These are phyloP conservation scores for Homarus gammarus DNA, from an alignment of 2,888 invertebrate genomes.

Conservation along the genomic window DNA sequence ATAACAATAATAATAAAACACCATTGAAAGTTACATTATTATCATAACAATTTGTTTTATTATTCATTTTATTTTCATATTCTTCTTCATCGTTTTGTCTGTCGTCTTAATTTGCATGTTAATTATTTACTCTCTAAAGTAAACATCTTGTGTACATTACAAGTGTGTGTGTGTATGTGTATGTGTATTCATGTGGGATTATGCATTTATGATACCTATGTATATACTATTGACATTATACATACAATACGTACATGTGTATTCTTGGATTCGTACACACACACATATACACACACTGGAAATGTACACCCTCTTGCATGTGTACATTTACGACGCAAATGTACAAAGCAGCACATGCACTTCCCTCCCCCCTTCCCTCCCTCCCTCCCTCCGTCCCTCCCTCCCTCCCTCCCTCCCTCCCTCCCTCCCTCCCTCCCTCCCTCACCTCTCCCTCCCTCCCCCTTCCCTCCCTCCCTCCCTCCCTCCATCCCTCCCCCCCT, in stretches of 20 bases:
- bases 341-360: no score
- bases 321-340: no score
- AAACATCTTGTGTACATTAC: no score
- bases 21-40: no score
- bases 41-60: no score
- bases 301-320: no score
- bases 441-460: not conserved
- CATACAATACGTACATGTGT: slow-evolving; percentile 59
- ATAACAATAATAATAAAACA: no score
- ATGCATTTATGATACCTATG: slow-evolving; percentile 52
- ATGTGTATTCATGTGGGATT: slow-evolving; percentile 35
- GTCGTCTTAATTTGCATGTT: no score
- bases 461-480: not conserved
- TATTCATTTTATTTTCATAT: no score
- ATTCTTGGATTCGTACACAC: slow-evolving; percentile 52
- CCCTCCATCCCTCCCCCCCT: not conserved
- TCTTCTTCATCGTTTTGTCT: no score
- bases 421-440: not conserved
- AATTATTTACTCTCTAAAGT: no score
- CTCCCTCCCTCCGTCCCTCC: not conserved
- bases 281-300: slow-evolving; percentile 49
- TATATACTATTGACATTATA: slow-evolving; percentile 65
- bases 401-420: not conserved
- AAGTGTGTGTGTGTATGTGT: not conserved
- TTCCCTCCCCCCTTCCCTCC: no score